Evolutionary conservation across 2,113 vertebrate genomes (phyloP).

Genomic region (Lophotis ruficrista): DNA sequence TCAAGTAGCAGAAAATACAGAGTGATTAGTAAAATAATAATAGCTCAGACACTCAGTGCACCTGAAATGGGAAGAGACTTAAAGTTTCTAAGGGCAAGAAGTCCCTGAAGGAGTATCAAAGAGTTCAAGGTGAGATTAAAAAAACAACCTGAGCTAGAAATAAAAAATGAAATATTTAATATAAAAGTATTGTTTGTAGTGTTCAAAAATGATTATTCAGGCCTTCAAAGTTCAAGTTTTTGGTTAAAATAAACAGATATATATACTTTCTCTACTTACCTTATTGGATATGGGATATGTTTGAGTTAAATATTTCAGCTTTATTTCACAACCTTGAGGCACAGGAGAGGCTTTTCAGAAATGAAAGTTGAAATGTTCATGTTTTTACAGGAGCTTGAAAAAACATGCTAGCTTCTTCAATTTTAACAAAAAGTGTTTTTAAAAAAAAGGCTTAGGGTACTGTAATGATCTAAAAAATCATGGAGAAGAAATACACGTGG

Average conservation of each 20-base stretch:
- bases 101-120: background rate
- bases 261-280: background rate
- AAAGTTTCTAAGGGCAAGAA: background rate
- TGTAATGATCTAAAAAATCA: background rate
- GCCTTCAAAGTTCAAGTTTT: background rate
- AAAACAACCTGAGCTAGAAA: background rate
- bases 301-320: background rate
- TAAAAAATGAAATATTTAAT: background rate
- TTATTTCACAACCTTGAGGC: background rate
- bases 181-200: background rate
- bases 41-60: background rate
- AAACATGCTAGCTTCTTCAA: background rate
- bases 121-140: background rate
- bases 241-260: background rate
- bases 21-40: background rate
- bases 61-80: background rate
- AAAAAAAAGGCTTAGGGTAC: rapidly evolving
- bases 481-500: background rate
- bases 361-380: background rate
- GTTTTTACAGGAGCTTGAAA: background rate
- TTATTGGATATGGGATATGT: background rate
- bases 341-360: background rate
- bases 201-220: background rate
- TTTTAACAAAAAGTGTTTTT: background rate
- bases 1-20: background rate